Evolutionary conservation across 2,888 invertebrate species (phyloP).

Genomic region (Drosophila picticornis): DNA sequence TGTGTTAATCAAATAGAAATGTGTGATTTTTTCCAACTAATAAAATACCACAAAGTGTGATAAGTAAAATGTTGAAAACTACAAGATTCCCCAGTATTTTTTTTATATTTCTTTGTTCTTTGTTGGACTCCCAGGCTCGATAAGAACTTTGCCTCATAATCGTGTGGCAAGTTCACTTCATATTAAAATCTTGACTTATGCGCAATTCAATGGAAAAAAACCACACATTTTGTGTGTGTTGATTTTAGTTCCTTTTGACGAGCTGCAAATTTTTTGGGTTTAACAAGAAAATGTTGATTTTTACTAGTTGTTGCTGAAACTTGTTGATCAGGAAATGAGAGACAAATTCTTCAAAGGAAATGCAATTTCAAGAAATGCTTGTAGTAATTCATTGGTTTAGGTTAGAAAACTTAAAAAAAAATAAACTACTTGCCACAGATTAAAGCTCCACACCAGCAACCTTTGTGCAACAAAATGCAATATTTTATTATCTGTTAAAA

Average conservation of each 20-base stretch:
- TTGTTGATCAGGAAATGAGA: not conserved
- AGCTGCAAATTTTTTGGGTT: not conserved
- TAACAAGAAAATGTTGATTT: not conserved
- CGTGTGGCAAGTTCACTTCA: conserved; percentile 1
- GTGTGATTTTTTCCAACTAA: not conserved
- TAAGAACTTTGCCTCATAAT: conserved; percentile 1
- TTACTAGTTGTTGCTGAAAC: not conserved
- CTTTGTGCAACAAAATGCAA: too few relatives aligned
- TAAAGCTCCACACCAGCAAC: too few relatives aligned
- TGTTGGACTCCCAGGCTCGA: not conserved
- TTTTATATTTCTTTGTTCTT: not conserved
- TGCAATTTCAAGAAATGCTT: not conserved
- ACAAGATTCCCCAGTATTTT: not conserved
- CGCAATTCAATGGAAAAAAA: not conserved
- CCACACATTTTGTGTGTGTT: not conserved
- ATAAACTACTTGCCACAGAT: too few relatives aligned
- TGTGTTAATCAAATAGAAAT: not conserved
- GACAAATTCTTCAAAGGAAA: not conserved
- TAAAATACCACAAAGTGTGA: not conserved
- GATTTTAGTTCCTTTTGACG: not conserved
- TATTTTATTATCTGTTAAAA: too few relatives aligned
- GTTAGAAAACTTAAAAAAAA: too few relatives aligned
- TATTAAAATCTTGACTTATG: not conserved
- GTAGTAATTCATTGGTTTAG: not conserved
- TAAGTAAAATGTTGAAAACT: not conserved